Evolutionary conservation across 2,113 vertebrate genomes (phyloP).

Genomic region (Cariama cristata): DNA sequence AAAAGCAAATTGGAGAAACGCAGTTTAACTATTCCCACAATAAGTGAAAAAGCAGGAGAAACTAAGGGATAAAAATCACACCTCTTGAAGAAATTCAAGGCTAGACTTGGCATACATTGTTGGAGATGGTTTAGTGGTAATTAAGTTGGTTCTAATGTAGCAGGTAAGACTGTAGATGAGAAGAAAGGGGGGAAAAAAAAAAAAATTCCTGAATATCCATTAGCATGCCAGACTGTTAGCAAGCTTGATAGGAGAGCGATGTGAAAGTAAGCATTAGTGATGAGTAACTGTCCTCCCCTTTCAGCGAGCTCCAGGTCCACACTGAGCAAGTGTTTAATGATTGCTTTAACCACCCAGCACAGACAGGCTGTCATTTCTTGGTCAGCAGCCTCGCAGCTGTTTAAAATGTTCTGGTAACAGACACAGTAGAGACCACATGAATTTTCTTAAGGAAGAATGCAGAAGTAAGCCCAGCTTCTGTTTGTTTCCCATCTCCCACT

Average conservation of each 20-base stretch:
- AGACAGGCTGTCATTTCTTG: not conserved
- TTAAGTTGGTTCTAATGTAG: not conserved
- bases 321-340: not conserved
- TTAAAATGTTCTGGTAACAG: not conserved
- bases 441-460: rapidly evolving
- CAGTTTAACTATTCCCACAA: not conserved
- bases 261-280: not conserved
- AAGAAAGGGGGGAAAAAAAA: not conserved
- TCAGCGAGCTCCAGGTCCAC: not conserved
- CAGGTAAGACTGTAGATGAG: not conserved
- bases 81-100: not conserved
- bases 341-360: not conserved
- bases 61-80: not conserved
- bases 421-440: not conserved
- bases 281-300: conserved; percentile 8
- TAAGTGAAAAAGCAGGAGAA: not conserved
- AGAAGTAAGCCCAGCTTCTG: not conserved
- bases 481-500: not conserved
- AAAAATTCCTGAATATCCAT: not conserved
- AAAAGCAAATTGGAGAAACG: not conserved
- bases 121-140: not conserved
- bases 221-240: not conserved
- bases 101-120: rapidly evolving
- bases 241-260: not conserved
- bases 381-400: not conserved